Evolutionary conservation across 1,140 invertebrate species (phyloP), one percentile per base, ranked within the genome.

Genomic region (Probaryconus sp.): DNA sequence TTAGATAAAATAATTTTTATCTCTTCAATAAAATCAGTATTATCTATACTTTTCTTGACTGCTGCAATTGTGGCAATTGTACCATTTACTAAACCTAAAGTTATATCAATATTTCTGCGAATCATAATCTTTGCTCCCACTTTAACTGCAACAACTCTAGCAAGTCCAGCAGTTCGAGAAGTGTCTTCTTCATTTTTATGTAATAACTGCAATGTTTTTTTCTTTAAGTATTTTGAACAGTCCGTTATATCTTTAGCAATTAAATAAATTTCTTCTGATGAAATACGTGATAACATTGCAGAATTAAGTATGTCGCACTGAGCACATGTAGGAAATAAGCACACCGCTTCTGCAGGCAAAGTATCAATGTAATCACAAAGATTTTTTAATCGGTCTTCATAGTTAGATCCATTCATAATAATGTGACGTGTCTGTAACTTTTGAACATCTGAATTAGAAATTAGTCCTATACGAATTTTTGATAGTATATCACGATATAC

Each of bases 21-120:
- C 7, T n/a, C 53, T 24, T 65, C 38, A 6, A 76, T 56, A 31
- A 70, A 3, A 17, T 48, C 18, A 9, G 28, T 47, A 35, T 45
- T 70, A 33, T 71, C 37, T 1, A 47, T 9, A 26, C 10, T 26
- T 21, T 40, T 11, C 37, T 16, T 28, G 1, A 81, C 21, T 10
- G 63, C 75, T 45, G 56, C 50, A n/a, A 81, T 42, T 5, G n/a
- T 61, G 9, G 61, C 80, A 40, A 78, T 81, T 16, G 80, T 61
- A 28, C 78, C 80, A 71, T 83, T 82, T 5, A 83, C 77, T 10
- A 80, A 53, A 17, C 77, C 79, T 26, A 73, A 47, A 13, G 61
- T 75, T 5, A 81, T 30, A 60, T 82, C 75, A 38, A 83, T 77
- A 56, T 83, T 80, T 65, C 73, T 55, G 38, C 71, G 18, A 3